These are phyloP conservation scores for Acanthopagrus latus DNA, from an alignment of 2,797 vertebrate species.

Conservation along the genomic window DNA sequence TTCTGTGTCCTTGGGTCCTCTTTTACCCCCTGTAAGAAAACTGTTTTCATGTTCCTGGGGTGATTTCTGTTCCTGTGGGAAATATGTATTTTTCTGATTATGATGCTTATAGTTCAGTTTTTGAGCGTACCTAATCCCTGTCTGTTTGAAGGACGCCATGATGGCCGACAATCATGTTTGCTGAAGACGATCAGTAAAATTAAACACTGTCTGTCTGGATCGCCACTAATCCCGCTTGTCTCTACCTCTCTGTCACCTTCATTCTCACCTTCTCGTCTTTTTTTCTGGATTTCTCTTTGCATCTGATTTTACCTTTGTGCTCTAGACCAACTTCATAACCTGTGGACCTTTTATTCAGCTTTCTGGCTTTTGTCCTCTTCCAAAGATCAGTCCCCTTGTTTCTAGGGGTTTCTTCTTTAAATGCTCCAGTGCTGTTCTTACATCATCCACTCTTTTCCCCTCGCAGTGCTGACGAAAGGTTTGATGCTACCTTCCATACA, in stretches of 20 bases:
- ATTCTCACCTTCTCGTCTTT: constrained; percentile 11
- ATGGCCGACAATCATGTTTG: constrained; percentile 42
- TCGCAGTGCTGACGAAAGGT: constrained; percentile 92
- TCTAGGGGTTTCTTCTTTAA: background rate
- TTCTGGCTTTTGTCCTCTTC: background rate
- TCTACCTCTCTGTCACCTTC: constrained; percentile 32
- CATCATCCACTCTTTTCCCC: constrained; percentile 5
- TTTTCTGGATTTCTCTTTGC: constrained; percentile 15
- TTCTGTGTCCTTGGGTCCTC: background rate
- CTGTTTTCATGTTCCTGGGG: background rate
- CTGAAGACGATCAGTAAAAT: constrained; percentile 56
- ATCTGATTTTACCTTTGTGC: constrained; percentile 8
- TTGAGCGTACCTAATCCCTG: constrained; percentile 16
- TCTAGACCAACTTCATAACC: background rate
- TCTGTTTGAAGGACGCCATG: constrained; percentile 46
- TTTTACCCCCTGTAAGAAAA: constrained; percentile 6
- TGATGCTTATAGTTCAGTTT: constrained; percentile 5
- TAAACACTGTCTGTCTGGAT: constrained; percentile 42
- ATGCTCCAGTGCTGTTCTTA: background rate
- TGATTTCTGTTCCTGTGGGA: constrained; percentile 5
- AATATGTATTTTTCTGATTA: constrained; percentile 32
- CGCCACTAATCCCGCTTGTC: constrained; percentile 43
- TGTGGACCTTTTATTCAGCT: no score
- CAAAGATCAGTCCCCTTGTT: background rate
- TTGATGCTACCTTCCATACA: constrained; percentile 94